Evolutionary conservation across 2,888 invertebrate species (phyloP), one percentile per base, ranked within the genome.

Genomic region (Ennomos quercinarius): DNA sequence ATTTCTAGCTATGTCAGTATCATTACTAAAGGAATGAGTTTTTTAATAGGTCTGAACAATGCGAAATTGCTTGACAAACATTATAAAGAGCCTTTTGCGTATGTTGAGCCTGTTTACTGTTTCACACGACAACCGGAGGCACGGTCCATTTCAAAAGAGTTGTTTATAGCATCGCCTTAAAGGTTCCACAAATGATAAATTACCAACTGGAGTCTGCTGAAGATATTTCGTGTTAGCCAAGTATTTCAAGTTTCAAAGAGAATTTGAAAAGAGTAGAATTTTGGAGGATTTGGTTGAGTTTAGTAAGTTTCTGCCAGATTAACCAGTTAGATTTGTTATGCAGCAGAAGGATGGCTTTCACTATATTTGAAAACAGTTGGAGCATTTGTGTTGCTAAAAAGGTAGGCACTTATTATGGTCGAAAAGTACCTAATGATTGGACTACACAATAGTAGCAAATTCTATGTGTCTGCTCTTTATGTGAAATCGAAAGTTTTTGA

Each of bases 161-260:
- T 73, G 66, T 76, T 68, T 66, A 66, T 68, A 57, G 72, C 71
- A 68, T 69, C 68, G 70, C 68, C 67, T 63, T 59, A 63, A 64
- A 64, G 70, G 67, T 71, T 67, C 64, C 66, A 56, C 70, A 70
- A 68, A 79, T 84, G 82, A 84, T 83, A 77, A 78, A 83, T 80
- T 71, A 75, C 64, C 68, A 61, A 62, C 72, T 67, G 68, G 72
- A 73, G 76, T 76, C 70, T 71, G 56, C 59, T 67, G 69, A 66
- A 58, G 65, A 69, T 69, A 58, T 70, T 71, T 66, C 59, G 60
- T 59, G 64, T 66, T 55, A 40, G 37, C 37, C 10, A 55, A 67
- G 59, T 48, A 54, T 58, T 62, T 57, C 54, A 62, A 38, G 11
- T 38, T 47, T 13, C 50, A 37, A 50, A 54, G 49, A 44, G 54